Percentiles rank a stretch among this genome's conserved stretches.
phyloP scores from a whole-genome alignment of 2,113 vertebrate species.

The Clupea harengus region DNA sequence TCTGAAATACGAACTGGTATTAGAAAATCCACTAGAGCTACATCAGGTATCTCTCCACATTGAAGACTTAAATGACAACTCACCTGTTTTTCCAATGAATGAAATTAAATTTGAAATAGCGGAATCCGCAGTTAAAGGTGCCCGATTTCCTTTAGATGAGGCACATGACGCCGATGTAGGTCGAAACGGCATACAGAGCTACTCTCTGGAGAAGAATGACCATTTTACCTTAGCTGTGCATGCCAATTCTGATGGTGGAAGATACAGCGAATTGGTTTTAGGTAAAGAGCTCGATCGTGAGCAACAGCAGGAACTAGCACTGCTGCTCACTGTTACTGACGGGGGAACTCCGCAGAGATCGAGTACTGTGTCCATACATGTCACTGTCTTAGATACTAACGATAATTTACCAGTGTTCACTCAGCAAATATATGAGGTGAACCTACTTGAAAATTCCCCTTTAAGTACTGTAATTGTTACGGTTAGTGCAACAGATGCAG shows the following conservation, averaged over 20 bases:
- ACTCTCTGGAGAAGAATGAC: constrained; percentile 41
- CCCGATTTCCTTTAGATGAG: constrained; percentile 54
- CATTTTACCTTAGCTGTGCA: constrained; percentile 41
- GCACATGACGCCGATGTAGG: constrained; percentile 45
- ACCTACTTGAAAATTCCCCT: constrained; percentile 23
- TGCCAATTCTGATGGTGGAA: constrained; percentile 45
- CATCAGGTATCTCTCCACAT: constrained; percentile 29
- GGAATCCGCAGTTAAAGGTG: constrained; percentile 59
- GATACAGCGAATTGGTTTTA: constrained; percentile 55
- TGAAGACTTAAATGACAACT: constrained; percentile 44
- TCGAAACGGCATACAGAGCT: constrained; percentile 45
- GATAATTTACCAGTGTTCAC: constrained; percentile 61
- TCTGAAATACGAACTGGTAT: constrained; percentile 38
- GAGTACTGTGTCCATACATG: constrained; percentile 54
- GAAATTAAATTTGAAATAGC: constrained; percentile 57
- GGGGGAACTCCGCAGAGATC: constrained; percentile 60
- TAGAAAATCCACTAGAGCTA: constrained; percentile 46
- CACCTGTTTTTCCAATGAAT: constrained; percentile 28
- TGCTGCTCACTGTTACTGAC: constrained; percentile 57
- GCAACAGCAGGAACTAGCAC: not conserved
- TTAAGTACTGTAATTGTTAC: constrained; percentile 40
- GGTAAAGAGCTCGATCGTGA: constrained; percentile 49
- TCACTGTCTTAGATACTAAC: constrained; percentile 64
- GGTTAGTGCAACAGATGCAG: constrained; percentile 63
- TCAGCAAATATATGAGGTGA: constrained; percentile 37